Conservation (phyloP, 1,140 invertebrate species). For the Charaxes varanes region DNA sequence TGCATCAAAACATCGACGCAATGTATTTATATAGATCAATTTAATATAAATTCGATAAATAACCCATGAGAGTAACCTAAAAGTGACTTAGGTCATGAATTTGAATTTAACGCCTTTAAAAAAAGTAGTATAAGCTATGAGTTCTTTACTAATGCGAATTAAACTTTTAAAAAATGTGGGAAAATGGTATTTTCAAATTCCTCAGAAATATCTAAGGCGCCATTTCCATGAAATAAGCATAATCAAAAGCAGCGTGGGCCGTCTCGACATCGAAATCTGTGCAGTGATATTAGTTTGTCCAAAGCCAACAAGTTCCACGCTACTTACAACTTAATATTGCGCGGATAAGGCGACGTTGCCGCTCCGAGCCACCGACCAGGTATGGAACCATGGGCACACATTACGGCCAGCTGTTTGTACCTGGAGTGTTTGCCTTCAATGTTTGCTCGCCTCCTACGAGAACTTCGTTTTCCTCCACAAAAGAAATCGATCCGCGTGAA, state of each 20-base stretch:
- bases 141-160: slow-evolving; percentile 8
- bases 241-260: slow-evolving; percentile 4
- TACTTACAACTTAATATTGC: slow-evolving; percentile 18
- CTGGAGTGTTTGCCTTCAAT: slow-evolving; percentile 17
- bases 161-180: too few species aligned
- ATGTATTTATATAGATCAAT: too few species aligned
- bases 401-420: slow-evolving; percentile 21
- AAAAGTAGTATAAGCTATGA: too few species aligned
- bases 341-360: slow-evolving; percentile 19
- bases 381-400: slow-evolving; percentile 10
- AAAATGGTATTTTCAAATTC: background rate
- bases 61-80: too few species aligned
- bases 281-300: slow-evolving; percentile 22
- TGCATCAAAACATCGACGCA: too few species aligned
- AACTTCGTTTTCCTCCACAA: slow-evolving; percentile 21
- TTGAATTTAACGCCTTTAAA: too few species aligned
- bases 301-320: slow-evolving; percentile 19
- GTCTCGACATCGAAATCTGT: slow-evolving; percentile 7
- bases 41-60: too few species aligned
- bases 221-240: background rate
- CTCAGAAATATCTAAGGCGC: slow-evolving; percentile 2
- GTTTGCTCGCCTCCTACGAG: slow-evolving; percentile 18
- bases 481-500: slow-evolving; percentile 52
- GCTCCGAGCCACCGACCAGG: slow-evolving; percentile 8
- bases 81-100: too few species aligned